A percentile compares a stretch with the other conserved stretches of the same genome.
Evolutionary conservation across 2,797 vertebrate species (phyloP).

Genomic region (Staurois parvus): DNA sequence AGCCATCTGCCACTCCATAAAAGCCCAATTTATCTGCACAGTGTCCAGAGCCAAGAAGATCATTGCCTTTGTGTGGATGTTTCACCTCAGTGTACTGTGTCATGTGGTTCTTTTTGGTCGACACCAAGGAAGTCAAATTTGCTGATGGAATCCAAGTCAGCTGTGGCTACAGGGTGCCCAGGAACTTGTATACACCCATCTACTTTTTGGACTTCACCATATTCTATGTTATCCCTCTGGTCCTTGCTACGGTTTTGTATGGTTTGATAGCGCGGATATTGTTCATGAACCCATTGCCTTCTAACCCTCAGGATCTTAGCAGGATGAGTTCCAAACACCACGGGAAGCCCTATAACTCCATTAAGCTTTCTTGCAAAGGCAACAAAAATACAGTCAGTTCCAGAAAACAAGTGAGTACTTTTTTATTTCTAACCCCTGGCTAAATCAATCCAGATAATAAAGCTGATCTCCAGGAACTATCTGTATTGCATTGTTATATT

Average conservation of each 20-base stretch:
- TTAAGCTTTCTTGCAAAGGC: conserved; percentile 60
- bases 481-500: too few relatives aligned
- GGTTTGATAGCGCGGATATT: conserved; percentile 84
- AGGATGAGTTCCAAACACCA: conserved; percentile 75
- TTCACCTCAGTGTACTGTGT: conserved; percentile 86
- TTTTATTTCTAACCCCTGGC: background rate
- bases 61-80: conserved; percentile 84
- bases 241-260: conserved; percentile 82
- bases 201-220: conserved; percentile 89
- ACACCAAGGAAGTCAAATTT: conserved; percentile 81
- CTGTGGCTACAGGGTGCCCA: conserved; percentile 85
- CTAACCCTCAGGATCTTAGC: conserved; percentile 70
- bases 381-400: conserved; percentile 78
- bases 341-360: conserved; percentile 71
- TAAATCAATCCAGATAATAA: too few relatives aligned
- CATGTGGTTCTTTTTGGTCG: conserved; percentile 92
- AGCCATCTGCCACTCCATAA: conserved; percentile 88
- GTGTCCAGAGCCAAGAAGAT: conserved; percentile 87
- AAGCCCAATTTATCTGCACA: conserved; percentile 86
- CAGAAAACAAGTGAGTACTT: conserved; percentile 83
- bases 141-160: conserved; percentile 81
- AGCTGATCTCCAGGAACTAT: too few relatives aligned
- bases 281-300: conserved; percentile 79
- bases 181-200: conserved; percentile 88
- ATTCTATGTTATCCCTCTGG: conserved; percentile 83